These are phyloP conservation scores for Romanomermis culicivorax DNA, from an alignment of 2,888 invertebrate species.

Conservation along the genomic window DNA sequence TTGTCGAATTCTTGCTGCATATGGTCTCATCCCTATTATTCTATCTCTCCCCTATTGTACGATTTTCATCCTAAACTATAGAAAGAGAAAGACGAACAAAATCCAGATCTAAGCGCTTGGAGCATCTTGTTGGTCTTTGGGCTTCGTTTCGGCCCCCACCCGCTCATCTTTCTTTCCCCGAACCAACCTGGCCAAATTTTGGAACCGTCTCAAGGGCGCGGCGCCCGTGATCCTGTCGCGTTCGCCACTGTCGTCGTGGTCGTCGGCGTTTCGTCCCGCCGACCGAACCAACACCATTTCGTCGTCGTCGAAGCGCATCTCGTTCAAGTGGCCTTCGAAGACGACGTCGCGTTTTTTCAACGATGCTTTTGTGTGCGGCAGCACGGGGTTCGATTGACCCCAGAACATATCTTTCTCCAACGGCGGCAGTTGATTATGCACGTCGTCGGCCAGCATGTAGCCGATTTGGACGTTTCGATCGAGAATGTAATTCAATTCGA, in stretches of 20 bases:
- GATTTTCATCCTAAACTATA: no score
- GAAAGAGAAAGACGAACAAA: no score
- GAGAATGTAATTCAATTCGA: slow-evolving; percentile 21
- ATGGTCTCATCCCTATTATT: no score
- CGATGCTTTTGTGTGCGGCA: slow-evolving; percentile 2
- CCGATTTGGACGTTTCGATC: slow-evolving; percentile 20
- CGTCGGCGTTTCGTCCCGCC: no score
- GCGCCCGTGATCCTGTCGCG: no score
- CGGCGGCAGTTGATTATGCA: slow-evolving; percentile 21
- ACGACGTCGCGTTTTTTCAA: neutral
- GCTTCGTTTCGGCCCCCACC: no score
- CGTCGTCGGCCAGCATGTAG: slow-evolving; percentile 19
- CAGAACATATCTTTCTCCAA: slow-evolving; percentile 14
- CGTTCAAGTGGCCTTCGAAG: slow-evolving; percentile 4
- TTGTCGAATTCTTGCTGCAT: no score
- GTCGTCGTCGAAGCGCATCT: neutral
- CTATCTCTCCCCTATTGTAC: no score
- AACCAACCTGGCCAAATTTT: neutral
- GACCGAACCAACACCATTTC: neutral
- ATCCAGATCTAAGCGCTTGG: no score
- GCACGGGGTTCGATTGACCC: neutral
- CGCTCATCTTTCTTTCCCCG: no score
- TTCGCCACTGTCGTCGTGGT: neutral
- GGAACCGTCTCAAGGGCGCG: neutral
- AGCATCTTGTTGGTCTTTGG: no score